Base-by-base conservation (phyloP, 2,888 invertebrate genomes). In the Lucinisca nassula region DNA sequence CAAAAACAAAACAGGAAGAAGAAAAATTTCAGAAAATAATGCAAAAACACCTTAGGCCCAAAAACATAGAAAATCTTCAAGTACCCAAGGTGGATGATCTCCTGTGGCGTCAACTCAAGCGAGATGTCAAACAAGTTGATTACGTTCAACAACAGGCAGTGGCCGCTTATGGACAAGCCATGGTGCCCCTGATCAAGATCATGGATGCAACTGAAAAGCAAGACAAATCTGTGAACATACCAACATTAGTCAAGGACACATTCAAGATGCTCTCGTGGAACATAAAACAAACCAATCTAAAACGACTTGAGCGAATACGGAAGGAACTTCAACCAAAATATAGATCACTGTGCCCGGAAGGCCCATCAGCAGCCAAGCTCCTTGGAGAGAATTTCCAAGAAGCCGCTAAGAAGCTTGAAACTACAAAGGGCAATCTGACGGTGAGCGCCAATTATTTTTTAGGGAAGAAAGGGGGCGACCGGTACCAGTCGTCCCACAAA, bases 381-480 rank as follows among this genome's bases (percentile, higher is more conserved):
- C 74, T 84, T 55, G 79, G 79, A n/a, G 79, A 79, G 21, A 49
- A 73, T 17, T 78, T 84, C 24, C 32, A 45, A 24, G 84, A 84
- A 21, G 35, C 40, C 0, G 45, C 58, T 3, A 84, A 79, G 37
- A 72, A 78, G 32, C 21, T 79, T 24, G 79, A 83, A 58, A 61
- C 30, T 12, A 27, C 72, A 40, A 78, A 83, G 38, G 40, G 27
- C 6, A 37, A 72, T 37, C 72, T 38, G 12, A 40, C 27, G 3
- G 38, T 72, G 10, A 37, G 12, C 24, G 4, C 72, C 6, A 24
- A n/a, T 72, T 37, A 38, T 55, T 80, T 80, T 80, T 74, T 73
- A 40, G 80, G 80, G 38, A 73, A 80, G 45, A 58, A 24, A 30
- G 80, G 80, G 38, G 72, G 80, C 32, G 35, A 51, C 70, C 45